Base-by-base conservation (phyloP, 2,797 vertebrate genomes). In the Liasis olivaceus region DNA sequence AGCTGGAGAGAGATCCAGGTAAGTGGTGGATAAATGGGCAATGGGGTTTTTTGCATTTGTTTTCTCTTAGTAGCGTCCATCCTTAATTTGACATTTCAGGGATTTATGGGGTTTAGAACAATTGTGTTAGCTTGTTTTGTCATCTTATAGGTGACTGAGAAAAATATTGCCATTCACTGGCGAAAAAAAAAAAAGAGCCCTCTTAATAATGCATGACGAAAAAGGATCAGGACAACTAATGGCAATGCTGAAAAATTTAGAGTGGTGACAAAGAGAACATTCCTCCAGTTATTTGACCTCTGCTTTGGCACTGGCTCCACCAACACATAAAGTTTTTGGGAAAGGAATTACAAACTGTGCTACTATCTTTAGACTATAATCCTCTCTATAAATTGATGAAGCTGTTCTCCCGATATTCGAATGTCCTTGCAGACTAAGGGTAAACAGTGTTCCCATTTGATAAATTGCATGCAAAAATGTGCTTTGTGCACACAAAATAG, bases 151-250 rank as follows among this genome's bases (percentile, higher is more conserved):
- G 59, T 54, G 90, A 14, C 20, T 58, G 51, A 51, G 66, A 87
- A 77, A 92, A 96, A 92, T 84, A 91, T 0, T 59, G 84, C 26
- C 47, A 84, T 94, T 96, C 91, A 92, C 94, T 63, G 87, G 72
- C 93, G 93, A 59, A 5, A 42, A 14, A 92, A 28, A 26, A 42
- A 87, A 47, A 62, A 58, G 47, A 56, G 17, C 64, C 24, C 60
- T 93, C 94, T 96, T 87, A 96, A 95, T 95, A 94, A 91, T 95
- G 93, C 93, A 96, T 15, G 92, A n/a, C 85, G 84, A 91, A 95
- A 96, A 92, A 26, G 31, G 59, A 94, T 93, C 89, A 72, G 9
- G 24, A 42, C 47, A 88, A 4, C 0, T 5, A 85, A 86, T 88
- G 85, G 87, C 47, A 3, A 24, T 59, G 90, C 13, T 93, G 93